Evolutionary conservation across 2,113 vertebrate genomes (phyloP).

Genomic region (Rostratula benghalensis): DNA sequence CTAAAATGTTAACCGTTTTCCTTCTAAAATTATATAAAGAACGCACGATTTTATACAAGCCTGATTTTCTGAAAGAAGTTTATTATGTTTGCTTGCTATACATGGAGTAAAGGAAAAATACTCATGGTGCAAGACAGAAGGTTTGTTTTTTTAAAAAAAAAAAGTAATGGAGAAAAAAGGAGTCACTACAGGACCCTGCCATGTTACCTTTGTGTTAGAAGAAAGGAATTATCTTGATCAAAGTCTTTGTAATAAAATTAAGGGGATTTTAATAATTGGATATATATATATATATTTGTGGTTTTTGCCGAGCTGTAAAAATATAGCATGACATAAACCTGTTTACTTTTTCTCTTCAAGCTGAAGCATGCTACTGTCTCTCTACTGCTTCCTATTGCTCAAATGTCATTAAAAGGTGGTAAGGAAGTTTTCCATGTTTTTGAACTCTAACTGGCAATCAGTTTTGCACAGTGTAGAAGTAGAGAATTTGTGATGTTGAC

Average conservation of each 20-base stretch:
- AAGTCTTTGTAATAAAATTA: constrained; percentile 55
- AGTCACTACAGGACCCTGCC: not conserved
- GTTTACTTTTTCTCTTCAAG: constrained; percentile 32
- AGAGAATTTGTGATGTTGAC: not conserved
- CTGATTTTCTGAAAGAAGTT: constrained; percentile 39
- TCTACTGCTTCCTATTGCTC: not conserved
- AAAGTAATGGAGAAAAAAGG: constrained; percentile 36
- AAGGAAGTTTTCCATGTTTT: constrained; percentile 36
- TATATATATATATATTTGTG: constrained; percentile 34
- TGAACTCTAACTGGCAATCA: not conserved
- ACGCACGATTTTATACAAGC: constrained; percentile 37
- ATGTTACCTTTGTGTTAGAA: not conserved
- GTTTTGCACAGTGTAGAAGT: not conserved
- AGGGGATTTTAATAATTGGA: constrained; percentile 8
- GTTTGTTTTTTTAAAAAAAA: not conserved
- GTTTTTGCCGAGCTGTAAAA: constrained; percentile 52
- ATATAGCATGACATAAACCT: constrained; percentile 21
- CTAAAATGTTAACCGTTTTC: constrained; percentile 76
- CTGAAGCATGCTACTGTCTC: not conserved
- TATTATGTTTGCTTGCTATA: constrained; percentile 60
- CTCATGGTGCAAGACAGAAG: constrained; percentile 14
- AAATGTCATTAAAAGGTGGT: constrained; percentile 15
- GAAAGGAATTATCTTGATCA: constrained; percentile 45
- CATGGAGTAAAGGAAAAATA: constrained; percentile 53
- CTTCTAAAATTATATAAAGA: constrained; percentile 64